Conservation (phyloP, 2,888 invertebrate genomes). For the Drosophila affinis region DNA sequence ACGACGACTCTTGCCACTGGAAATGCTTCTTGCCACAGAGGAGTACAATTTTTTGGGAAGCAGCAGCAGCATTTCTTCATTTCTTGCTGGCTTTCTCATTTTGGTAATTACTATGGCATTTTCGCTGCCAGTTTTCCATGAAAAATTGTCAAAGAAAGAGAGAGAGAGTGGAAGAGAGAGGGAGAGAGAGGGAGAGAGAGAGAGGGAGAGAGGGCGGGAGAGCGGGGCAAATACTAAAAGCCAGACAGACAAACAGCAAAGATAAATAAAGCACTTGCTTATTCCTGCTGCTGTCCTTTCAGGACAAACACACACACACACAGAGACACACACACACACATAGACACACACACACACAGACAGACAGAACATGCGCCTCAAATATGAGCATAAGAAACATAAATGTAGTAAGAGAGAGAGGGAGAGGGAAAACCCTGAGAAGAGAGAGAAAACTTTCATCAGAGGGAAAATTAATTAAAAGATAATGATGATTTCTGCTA, state of each 20-base stretch:
- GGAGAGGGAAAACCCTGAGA: slow-evolving; percentile 6
- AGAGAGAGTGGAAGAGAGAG: not conserved
- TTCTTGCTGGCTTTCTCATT: not conserved
- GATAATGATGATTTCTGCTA: slow-evolving; percentile 51
- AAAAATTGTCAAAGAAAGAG: slow-evolving; percentile 43
- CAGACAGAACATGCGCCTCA: slow-evolving; percentile 11
- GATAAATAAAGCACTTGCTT: slow-evolving; percentile 57
- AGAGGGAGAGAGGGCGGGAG: no score
- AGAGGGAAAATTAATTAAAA: slow-evolving; percentile 56
- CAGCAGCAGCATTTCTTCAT: not conserved
- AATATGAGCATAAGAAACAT: slow-evolving; percentile 10
- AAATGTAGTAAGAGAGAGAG: not conserved
- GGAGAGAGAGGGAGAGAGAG: not conserved
- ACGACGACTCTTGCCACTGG: not conserved
- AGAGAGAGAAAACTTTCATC: slow-evolving; percentile 45
- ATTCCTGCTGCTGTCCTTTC: slow-evolving; percentile 40
- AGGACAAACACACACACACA: not conserved
- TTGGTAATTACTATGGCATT: slow-evolving; percentile 46
- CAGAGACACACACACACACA: not conserved
- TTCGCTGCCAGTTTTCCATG: slow-evolving; percentile 46
- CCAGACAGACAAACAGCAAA: slow-evolving; percentile 41
- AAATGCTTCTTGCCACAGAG: not conserved
- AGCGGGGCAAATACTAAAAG: slow-evolving; percentile 51
- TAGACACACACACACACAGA: not conserved
- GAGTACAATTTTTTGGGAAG: not conserved